These are phyloP conservation scores for Zaprionus bogoriensis DNA, from an alignment of 2,888 invertebrate genomes.

Conservation along the genomic window DNA sequence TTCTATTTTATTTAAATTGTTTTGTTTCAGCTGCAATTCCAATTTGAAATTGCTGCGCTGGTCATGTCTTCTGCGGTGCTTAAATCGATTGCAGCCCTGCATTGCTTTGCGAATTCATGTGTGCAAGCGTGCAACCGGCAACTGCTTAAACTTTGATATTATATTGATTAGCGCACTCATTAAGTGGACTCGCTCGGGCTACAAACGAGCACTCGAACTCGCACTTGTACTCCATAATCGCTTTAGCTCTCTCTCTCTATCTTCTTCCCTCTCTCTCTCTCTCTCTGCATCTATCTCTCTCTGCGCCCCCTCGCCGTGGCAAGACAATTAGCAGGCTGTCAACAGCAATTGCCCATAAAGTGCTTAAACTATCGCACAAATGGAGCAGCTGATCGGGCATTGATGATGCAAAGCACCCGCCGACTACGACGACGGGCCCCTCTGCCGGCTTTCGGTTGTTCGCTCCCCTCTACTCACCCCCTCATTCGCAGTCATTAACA, in stretches of 20 bases:
- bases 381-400: conserved; percentile 45
- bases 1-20: conserved; percentile 65
- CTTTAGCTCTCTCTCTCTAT: conserved; percentile 11
- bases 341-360: conserved; percentile 48
- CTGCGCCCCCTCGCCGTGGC: conserved; percentile 16
- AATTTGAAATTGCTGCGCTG: conserved; percentile 56
- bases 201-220: background rate
- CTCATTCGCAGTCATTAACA: conserved; percentile 56
- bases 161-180: conserved; percentile 10
- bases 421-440: background rate
- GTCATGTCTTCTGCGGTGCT: conserved; percentile 38
- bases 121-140: conserved; percentile 21
- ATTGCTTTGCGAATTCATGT: conserved; percentile 25
- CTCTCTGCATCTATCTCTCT: background rate
- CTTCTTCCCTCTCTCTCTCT: background rate
- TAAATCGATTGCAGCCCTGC: conserved; percentile 62
- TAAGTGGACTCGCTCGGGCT: background rate
- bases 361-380: conserved; percentile 31
- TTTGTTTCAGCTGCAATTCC: conserved; percentile 55
- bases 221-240: conserved; percentile 5
- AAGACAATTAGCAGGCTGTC: conserved; percentile 53
- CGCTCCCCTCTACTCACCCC: background rate
- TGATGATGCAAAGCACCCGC: conserved; percentile 23
- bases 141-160: conserved; percentile 50
- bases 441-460: background rate